These are phyloP conservation scores for Proales similis DNA, from an alignment of 1,140 invertebrate genomes.

Conservation along the genomic window DNA sequence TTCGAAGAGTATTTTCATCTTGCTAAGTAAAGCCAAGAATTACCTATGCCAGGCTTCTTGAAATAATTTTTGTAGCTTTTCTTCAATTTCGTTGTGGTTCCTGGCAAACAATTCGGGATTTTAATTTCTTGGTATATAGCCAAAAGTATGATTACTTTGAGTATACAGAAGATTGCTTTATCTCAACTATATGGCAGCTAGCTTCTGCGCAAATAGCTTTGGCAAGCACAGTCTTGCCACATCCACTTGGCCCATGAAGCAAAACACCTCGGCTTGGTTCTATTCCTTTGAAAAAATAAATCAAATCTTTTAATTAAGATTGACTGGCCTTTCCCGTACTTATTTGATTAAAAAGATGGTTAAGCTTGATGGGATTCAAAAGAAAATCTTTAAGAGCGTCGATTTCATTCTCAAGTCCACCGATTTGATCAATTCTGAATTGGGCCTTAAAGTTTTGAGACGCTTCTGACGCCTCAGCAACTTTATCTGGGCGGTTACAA, in stretches of 20 bases:
- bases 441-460: background rate
- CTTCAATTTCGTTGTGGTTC: slow-evolving; percentile 27
- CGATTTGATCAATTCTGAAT: slow-evolving; percentile 18
- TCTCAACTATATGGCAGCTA: slow-evolving; percentile 85
- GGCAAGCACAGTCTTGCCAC: slow-evolving; percentile 83
- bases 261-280: slow-evolving; percentile 73
- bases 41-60: slow-evolving; percentile 35
- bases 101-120: background rate
- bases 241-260: slow-evolving; percentile 82
- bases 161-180: slow-evolving; percentile 19
- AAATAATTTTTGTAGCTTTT: slow-evolving; percentile 17
- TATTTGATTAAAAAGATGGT: slow-evolving; percentile 16
- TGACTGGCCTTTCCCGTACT: background rate
- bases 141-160: background rate
- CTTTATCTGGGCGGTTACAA: slow-evolving; percentile 10
- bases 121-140: background rate
- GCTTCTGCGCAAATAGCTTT: slow-evolving; percentile 99
- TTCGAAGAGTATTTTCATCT: background rate
- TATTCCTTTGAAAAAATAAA: slow-evolving; percentile 79
- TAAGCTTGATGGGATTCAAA: background rate
- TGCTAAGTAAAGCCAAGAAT: background rate
- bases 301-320: background rate
- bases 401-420: slow-evolving; percentile 30
- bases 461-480: background rate
- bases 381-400: slow-evolving; percentile 17